phyloP scores from a whole-genome alignment of 1,140 invertebrate species.

The Lepidurus couesii region DNA sequence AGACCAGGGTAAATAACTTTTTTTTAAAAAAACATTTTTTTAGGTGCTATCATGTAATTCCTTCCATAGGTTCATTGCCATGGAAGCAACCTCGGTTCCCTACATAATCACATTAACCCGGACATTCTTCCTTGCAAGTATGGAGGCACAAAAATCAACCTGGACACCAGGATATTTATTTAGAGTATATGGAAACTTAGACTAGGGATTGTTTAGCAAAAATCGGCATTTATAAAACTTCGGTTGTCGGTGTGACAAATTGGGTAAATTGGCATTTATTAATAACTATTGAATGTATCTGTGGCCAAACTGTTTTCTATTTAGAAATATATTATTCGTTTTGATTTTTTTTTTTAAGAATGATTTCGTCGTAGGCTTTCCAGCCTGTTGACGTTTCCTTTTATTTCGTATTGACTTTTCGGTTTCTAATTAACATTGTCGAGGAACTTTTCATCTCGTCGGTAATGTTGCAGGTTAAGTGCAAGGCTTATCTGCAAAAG shows the following conservation, averaged over 20 bases:
- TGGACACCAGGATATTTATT: background rate
- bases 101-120: background rate
- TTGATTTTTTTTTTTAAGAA: too few species aligned
- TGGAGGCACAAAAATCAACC: background rate
- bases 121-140: background rate
- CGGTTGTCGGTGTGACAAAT: background rate
- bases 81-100: background rate
- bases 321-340: too few species aligned
- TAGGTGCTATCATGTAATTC: conserved; percentile 35
- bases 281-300: too few species aligned
- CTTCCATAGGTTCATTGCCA: background rate
- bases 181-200: background rate
- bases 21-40: conserved; percentile 24
- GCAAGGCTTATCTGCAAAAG: too few species aligned
- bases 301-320: too few species aligned
- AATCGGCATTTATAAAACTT: background rate
- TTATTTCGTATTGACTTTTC: too few species aligned
- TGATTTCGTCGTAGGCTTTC: too few species aligned
- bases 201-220: background rate
- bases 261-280: too few species aligned
- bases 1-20: conserved; percentile 59
- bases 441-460: too few species aligned
- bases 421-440: too few species aligned
- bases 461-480: too few species aligned
- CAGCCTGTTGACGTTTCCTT: too few species aligned